Evolutionary conservation across 1,140 invertebrate genomes (phyloP).

Genomic region (Macrostomum lignano): DNA sequence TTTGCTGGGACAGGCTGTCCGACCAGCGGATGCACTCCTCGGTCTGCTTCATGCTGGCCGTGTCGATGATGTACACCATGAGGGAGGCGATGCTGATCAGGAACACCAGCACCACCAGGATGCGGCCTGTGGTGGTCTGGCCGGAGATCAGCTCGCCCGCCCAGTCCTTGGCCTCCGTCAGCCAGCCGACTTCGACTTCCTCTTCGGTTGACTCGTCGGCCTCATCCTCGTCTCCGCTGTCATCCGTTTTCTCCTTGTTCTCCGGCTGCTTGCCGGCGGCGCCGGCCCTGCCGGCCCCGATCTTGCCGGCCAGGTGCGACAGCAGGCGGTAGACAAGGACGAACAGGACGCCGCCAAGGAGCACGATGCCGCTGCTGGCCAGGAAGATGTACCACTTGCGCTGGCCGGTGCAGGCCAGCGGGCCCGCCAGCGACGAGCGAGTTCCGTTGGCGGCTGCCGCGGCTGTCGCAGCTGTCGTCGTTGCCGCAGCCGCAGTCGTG

Average conservation of each 20-base stretch:
- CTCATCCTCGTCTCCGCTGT: too few relatives aligned
- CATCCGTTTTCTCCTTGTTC: too few relatives aligned
- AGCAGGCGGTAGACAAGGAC: conserved; percentile 7
- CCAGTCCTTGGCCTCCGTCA: conserved; percentile 95
- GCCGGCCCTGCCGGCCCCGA: too few relatives aligned
- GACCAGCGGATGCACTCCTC: conserved; percentile 95
- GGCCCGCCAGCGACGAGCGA: too few relatives aligned
- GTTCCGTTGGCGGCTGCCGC: too few relatives aligned
- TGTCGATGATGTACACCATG: conserved; percentile 99
- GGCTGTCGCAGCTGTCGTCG: too few relatives aligned
- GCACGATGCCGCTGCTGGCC: conserved; percentile 3
- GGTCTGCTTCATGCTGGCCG: too few relatives aligned
- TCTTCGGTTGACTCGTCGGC: too few relatives aligned
- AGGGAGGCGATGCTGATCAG: conserved; percentile 97
- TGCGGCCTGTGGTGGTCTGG: conserved; percentile 91
- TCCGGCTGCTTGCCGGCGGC: too few relatives aligned
- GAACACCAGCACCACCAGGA: conserved; percentile 84
- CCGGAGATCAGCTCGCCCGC: conserved; percentile 97
- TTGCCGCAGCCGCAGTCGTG: too few relatives aligned
- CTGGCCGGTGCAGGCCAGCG: conserved; percentile 6
- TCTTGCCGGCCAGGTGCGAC: too few relatives aligned
- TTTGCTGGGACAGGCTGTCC: conserved; percentile 96
- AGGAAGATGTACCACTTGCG: conserved; percentile 7
- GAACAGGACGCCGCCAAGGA: conserved; percentile 6
- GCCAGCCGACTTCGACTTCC: conserved; percentile 29